Evolutionary conservation across 2,113 vertebrate species (phyloP).

Genomic region (Boulengeromyrus knoepffleri): DNA sequence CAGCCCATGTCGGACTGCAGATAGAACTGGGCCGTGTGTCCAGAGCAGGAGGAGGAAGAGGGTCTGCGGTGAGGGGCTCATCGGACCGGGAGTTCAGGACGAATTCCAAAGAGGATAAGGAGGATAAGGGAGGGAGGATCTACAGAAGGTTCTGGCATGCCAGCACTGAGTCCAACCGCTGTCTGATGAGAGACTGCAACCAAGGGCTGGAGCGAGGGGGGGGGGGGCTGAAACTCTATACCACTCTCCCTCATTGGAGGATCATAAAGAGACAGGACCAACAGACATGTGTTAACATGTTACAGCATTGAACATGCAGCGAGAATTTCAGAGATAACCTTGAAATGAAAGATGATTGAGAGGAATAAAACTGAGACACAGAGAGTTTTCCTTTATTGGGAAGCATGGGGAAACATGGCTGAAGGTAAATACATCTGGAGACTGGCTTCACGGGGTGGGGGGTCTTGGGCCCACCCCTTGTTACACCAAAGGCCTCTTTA

Average conservation of each 20-base stretch:
- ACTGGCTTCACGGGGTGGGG: background rate
- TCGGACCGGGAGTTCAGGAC: background rate
- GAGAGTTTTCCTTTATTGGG: background rate
- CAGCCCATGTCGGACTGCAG: slow-evolving; percentile 26
- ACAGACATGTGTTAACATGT: background rate
- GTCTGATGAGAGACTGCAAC: background rate
- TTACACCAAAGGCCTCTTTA: background rate
- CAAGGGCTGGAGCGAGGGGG: background rate
- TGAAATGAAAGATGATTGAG: background rate
- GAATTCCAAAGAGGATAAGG: background rate
- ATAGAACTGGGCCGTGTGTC: slow-evolving; percentile 33
- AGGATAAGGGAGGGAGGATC: background rate
- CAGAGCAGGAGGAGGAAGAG: slow-evolving; percentile 44
- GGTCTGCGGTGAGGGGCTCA: no score
- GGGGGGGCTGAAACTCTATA: slow-evolving; percentile 29
- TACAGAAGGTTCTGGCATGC: background rate
- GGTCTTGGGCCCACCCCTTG: background rate
- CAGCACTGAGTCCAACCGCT: background rate
- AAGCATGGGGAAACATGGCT: background rate
- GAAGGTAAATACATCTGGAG: background rate
- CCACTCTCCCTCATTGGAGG: background rate
- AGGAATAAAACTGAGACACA: background rate
- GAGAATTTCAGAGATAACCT: background rate
- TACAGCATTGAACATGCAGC: background rate
- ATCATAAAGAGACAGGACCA: background rate